Evolutionary conservation across 2,888 invertebrate species (phyloP), one percentile per base, ranked within the genome.

Genomic region (Chrysolina haemoptera): DNA sequence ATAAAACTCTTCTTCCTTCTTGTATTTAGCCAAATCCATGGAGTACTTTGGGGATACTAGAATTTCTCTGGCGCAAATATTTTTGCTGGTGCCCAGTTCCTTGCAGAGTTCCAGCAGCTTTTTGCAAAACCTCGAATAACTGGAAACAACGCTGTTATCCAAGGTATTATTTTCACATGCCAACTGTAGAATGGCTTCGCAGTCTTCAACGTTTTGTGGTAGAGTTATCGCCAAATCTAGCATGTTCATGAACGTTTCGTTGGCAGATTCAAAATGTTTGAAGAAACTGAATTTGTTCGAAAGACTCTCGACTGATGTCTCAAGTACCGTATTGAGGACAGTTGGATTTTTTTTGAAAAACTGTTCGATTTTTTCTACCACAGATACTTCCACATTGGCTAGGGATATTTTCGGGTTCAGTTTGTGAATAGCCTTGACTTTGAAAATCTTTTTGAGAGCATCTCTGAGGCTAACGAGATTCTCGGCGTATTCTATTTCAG

Each of bases 401-500:
- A 73, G 11, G 1, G 76, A 70, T 64, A 78, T 67, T 53, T 78
- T 75, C 9, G 78, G 74, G 53, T 86, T 87, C 67, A 87, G 87
- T 76, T 87, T 87, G 55, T 80, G 81, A 1, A 86, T 84, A 0
- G 85, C 81, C 65, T 86, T 86, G 0, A 88, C 77, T 55, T 86
- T 84, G n/a, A 85, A 85, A 62, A 87, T 87, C 66, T 83, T 83
- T 12, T 84, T 79, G 11, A 84, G 76, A 35, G 84, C 79, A 0
- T 80, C 64, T 53, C 86, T 87, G 1, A 90, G 79, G 50, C 87
- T 84, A n/a, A 87, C 89, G 64, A 94, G 89, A 76, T 92, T 91
- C 85, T 93, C 92, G 22, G 93, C 92, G 85, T 93, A 94, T 73
- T 90, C 89, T n/a, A 94, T 90, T 86, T 94, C 93, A 0, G 90